phyloP scores from a whole-genome alignment of 2,113 vertebrate genomes.

The Takifugu flavidus region DNA sequence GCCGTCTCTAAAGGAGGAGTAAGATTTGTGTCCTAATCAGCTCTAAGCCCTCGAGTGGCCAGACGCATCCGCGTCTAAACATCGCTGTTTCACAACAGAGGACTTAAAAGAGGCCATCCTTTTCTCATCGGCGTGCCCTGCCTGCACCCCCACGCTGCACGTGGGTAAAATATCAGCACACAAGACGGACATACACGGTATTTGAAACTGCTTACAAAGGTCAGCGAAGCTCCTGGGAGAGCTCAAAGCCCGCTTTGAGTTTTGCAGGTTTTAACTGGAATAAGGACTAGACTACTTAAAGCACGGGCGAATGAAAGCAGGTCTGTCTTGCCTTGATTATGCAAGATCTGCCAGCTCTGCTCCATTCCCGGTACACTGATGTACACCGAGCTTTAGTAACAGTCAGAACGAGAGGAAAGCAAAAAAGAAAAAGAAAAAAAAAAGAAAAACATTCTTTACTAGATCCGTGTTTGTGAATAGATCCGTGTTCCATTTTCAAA shows the following conservation, averaged over 20 bases:
- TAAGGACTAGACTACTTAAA: constrained; percentile 19
- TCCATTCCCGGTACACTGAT: constrained; percentile 3
- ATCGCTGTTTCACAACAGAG: constrained; percentile 24
- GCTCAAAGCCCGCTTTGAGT: constrained; percentile 25
- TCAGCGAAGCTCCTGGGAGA: constrained; percentile 33
- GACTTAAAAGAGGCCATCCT: constrained; percentile 30
- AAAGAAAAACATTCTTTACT: background rate
- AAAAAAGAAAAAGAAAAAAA: constrained; percentile 1
- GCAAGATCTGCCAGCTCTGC: constrained; percentile 20
- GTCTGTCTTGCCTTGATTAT: constrained; percentile 29
- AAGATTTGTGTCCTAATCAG: constrained; percentile 62
- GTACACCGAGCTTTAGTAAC: constrained; percentile 6
- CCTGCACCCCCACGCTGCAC: constrained; percentile 14
- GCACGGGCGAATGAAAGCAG: constrained; percentile 14
- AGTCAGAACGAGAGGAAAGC: background rate
- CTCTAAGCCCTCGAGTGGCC: constrained; percentile 57
- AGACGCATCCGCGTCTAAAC: constrained; percentile 36
- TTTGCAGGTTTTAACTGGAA: constrained; percentile 34
- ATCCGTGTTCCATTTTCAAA: background rate
- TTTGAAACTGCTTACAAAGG: constrained; percentile 47
- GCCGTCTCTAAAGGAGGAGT: constrained; percentile 47
- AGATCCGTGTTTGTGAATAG: background rate
- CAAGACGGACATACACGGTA: constrained; percentile 27
- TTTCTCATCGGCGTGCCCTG: constrained; percentile 39
- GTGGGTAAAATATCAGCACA: constrained; percentile 15